phyloP scores from a whole-genome alignment of 1,140 invertebrate species.

The Rhyzopertha dominica region DNA sequence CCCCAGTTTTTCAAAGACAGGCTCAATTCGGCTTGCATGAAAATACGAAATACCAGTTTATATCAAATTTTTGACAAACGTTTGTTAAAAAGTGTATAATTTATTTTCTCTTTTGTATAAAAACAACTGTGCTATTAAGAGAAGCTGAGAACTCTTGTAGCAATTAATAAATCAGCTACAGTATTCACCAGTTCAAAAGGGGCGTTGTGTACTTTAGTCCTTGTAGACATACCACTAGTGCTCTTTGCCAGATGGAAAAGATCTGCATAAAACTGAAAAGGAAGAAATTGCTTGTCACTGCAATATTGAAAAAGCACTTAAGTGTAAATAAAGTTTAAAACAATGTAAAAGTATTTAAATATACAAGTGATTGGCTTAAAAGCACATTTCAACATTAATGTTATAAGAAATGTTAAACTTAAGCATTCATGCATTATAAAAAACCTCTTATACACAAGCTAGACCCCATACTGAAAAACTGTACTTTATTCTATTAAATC shows the following conservation, averaged over 20 bases:
- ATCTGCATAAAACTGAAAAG: constrained; percentile 62
- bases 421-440: no score
- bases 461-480: not conserved
- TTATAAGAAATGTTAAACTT: no score
- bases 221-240: constrained; percentile 29
- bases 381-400: no score
- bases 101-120: no score
- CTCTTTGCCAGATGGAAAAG: constrained; percentile 55
- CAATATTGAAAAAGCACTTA: constrained; percentile 4
- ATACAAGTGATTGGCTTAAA: no score
- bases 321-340: not conserved
- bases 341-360: constrained; percentile 2
- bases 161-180: constrained; percentile 29
- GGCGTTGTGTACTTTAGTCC: constrained; percentile 29
- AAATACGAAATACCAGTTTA: no score
- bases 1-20: no score
- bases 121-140: constrained; percentile 29
- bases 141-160: constrained; percentile 35
- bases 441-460: not conserved
- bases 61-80: no score
- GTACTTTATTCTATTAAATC: no score
- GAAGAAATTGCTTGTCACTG: constrained; percentile 3
- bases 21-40: no score
- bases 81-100: no score
- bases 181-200: constrained; percentile 24